A percentile compares a stretch with the other conserved stretches of the same genome.
phyloP scores from a whole-genome alignment of 1,140 invertebrate species.

The Bombus waltoni region DNA sequence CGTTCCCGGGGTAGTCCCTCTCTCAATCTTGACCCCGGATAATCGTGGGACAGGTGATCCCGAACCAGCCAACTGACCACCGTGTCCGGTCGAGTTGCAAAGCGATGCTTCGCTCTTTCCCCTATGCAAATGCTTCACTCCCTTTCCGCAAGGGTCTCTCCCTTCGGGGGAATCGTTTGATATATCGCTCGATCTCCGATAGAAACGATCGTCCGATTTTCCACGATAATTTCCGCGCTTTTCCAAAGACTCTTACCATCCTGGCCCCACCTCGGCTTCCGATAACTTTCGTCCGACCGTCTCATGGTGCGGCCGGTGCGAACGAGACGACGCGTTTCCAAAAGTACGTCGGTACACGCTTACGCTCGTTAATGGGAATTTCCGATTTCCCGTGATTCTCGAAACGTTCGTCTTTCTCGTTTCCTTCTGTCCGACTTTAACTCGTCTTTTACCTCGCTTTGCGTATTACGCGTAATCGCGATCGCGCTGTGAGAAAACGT shows the following conservation, averaged over 20 bases:
- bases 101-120: constrained; percentile 62
- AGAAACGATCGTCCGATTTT: constrained; percentile 23
- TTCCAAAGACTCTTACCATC: neutral
- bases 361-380: too few species aligned
- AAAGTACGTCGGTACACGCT: neutral
- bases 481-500: neutral
- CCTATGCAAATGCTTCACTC: constrained; percentile 72
- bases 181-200: constrained; percentile 58
- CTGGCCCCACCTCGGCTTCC: neutral
- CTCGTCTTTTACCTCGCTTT: neutral
- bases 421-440: neutral
- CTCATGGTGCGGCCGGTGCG: neutral
- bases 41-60: constrained; percentile 80
- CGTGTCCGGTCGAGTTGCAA: constrained; percentile 38
- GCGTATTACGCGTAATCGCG: constrained; percentile 2
- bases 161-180: constrained; percentile 52
- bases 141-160: constrained; percentile 33
- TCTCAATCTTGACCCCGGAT: constrained; percentile 78
- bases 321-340: neutral
- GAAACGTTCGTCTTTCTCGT: neutral
- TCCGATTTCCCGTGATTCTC: neutral
- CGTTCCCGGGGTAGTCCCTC: constrained; percentile 41
- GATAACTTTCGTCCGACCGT: neutral
- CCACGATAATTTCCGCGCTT: constrained; percentile 13
- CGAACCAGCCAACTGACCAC: constrained; percentile 72